A percentile compares a stretch with the other conserved stretches of the same genome.
These are phyloP conservation scores for Chionomys nivalis DNA, from an alignment of 2,113 vertebrate genomes.

Conservation along the genomic window DNA sequence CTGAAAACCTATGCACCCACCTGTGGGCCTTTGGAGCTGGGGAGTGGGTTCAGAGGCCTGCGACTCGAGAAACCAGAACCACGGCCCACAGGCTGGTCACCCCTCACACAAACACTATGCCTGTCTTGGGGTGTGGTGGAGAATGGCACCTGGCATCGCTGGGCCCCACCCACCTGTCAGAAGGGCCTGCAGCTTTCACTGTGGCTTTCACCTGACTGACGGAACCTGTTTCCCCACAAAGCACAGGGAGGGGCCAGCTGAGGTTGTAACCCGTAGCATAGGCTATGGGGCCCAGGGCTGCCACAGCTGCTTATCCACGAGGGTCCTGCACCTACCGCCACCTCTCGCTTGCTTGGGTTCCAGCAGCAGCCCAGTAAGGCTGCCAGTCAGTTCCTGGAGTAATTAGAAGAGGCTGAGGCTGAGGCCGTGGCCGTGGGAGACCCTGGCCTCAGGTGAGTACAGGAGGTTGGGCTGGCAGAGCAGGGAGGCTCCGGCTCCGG, in stretches of 20 bases:
- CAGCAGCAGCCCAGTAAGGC: neutral
- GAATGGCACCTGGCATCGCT: neutral
- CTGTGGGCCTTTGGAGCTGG: fast-evolving
- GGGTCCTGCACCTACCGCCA: neutral
- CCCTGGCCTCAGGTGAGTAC: neutral
- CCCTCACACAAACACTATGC: neutral
- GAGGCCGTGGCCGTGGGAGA: neutral
- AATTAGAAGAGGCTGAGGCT: neutral
- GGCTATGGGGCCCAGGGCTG: neutral
- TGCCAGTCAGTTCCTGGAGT: fast-evolving
- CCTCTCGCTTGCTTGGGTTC: neutral
- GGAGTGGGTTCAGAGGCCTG: fast-evolving
- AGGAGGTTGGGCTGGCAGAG: neutral
- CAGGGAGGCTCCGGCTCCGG: neutral
- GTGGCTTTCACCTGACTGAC: neutral
- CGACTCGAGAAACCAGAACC: too few relatives aligned
- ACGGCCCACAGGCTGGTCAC: neutral
- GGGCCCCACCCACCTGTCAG: neutral
- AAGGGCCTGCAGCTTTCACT: neutral
- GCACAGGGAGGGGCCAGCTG: neutral
- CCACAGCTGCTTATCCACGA: neutral
- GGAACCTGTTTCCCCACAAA: neutral
- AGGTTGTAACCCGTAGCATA: neutral
- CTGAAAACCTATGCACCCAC: fast-evolving
- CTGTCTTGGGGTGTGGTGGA: neutral